A percentile compares a stretch with the other conserved stretches of the same genome.
These are phyloP conservation scores for Eupithecia insigniata DNA, from an alignment of 2,888 invertebrate species.

Conservation along the genomic window DNA sequence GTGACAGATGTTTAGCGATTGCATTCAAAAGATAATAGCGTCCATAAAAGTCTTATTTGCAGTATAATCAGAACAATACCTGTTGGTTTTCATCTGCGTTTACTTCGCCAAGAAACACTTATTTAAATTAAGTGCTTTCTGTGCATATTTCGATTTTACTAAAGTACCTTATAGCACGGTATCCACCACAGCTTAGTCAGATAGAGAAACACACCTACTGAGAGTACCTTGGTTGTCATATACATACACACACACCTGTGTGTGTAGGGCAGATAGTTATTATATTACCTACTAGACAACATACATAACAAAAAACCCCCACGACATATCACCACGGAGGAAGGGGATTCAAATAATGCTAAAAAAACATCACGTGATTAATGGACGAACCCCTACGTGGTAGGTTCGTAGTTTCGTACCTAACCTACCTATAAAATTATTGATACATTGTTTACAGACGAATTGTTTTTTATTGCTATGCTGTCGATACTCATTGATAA, in stretches of 20 bases:
- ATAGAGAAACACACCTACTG: too few relatives aligned
- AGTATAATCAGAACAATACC: not conserved
- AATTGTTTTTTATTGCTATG: not conserved
- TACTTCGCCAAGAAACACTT: not conserved
- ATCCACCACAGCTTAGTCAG: too few relatives aligned
- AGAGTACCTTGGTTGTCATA: too few relatives aligned
- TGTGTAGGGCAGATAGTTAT: too few relatives aligned
- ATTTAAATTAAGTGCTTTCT: not conserved
- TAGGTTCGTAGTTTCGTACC: rapidly evolving
- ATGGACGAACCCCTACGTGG: too few relatives aligned
- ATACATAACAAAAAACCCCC: too few relatives aligned
- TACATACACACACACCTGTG: too few relatives aligned
- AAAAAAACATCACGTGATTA: too few relatives aligned
- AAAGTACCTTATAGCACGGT: too few relatives aligned
- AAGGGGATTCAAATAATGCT: too few relatives aligned
- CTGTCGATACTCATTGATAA: not conserved
- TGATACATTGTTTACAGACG: not conserved
- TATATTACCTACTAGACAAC: too few relatives aligned
- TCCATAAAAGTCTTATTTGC: constrained; percentile 19
- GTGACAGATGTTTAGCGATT: constrained; percentile 18
- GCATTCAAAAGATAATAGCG: constrained; percentile 20
- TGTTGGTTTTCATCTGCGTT: not conserved
- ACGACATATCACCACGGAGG: too few relatives aligned
- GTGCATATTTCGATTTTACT: not conserved
- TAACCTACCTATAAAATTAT: not conserved